phyloP scores from a whole-genome alignment of 2,888 invertebrate species.

The Lamproptera curius region DNA sequence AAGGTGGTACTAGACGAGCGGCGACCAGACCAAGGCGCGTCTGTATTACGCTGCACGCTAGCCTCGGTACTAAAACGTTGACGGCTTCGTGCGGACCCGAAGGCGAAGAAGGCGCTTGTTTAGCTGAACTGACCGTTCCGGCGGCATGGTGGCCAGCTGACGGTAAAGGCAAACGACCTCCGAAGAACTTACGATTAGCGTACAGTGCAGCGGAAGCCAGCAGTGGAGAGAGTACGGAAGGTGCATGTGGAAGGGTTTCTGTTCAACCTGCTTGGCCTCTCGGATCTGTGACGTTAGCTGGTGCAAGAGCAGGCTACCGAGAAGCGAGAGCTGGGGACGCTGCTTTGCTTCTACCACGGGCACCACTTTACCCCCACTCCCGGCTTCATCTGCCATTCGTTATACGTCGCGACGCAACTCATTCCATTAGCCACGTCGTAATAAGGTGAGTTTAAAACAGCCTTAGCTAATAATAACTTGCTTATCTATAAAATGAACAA shows the following conservation, averaged over 20 bases:
- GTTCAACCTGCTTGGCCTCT: slow-evolving; percentile 83
- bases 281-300: slow-evolving; percentile 83
- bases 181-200: slow-evolving; percentile 87
- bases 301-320: slow-evolving; percentile 88
- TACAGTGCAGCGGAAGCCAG: slow-evolving; percentile 94
- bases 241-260: slow-evolving; percentile 84
- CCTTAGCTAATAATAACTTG: too few species aligned
- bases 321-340: slow-evolving; percentile 91
- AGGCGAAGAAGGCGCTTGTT: slow-evolving; percentile 94
- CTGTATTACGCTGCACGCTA: slow-evolving; percentile 89
- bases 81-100: slow-evolving; percentile 96
- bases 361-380: slow-evolving; percentile 92
- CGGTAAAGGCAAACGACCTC: slow-evolving; percentile 81
- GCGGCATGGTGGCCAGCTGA: slow-evolving; percentile 93
- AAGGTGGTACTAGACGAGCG: slow-evolving; percentile 87
- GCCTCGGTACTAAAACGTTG: slow-evolving; percentile 78
- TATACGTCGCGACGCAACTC: slow-evolving; percentile 83
- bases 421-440: slow-evolving; percentile 87
- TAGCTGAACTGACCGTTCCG: slow-evolving; percentile 92
- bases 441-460: slow-evolving; percentile 93
- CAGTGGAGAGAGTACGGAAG: slow-evolving; percentile 80
- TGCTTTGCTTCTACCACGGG: slow-evolving; percentile 91
- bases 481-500: too few species aligned
- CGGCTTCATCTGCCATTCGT: slow-evolving; percentile 94
- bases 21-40: slow-evolving; percentile 84